A percentile compares a stretch with the other conserved stretches of the same genome.
Evolutionary conservation across 2,888 invertebrate genomes (phyloP).

Genomic region (Harpalus rubripes): DNA sequence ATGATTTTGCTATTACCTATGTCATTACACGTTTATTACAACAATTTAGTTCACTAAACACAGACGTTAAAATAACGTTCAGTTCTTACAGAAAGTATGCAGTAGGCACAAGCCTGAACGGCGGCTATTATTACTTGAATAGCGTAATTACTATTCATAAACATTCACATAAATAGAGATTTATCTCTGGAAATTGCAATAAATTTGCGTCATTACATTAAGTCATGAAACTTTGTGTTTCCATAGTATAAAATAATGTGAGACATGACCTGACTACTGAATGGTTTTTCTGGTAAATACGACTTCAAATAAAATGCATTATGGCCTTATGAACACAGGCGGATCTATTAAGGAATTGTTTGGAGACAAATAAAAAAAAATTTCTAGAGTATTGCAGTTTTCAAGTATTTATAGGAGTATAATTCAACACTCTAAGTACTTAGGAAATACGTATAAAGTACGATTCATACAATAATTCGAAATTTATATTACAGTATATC

Average conservation of each 20-base stretch:
- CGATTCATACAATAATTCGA: no score
- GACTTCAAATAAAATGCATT: not conserved
- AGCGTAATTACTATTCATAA: conserved; percentile 45
- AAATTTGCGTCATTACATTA: conserved; percentile 42
- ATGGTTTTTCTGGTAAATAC: not conserved
- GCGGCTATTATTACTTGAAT: conserved; percentile 31
- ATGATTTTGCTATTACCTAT: conserved; percentile 25
- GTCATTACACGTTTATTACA: conserved; percentile 51
- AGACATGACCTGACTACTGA: not conserved
- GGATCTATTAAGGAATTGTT: not conserved
- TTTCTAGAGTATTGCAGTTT: no score
- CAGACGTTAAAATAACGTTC: conserved; percentile 35
- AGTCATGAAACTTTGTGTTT: conserved; percentile 12
- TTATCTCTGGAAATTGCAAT: conserved; percentile 46
- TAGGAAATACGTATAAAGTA: no score
- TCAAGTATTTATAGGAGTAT: no score
- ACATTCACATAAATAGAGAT: conserved; percentile 49
- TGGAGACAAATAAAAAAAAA: no score
- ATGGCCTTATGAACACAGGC: not conserved
- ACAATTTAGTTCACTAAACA: conserved; percentile 39
- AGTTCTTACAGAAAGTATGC: conserved; percentile 17
- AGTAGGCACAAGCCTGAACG: conserved; percentile 24
- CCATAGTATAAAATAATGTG: not conserved
- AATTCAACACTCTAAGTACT: no score
- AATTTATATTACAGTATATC: no score